These are phyloP conservation scores for Typhlomys cinereus DNA, from an alignment of 2,113 vertebrate genomes.

Conservation along the genomic window DNA sequence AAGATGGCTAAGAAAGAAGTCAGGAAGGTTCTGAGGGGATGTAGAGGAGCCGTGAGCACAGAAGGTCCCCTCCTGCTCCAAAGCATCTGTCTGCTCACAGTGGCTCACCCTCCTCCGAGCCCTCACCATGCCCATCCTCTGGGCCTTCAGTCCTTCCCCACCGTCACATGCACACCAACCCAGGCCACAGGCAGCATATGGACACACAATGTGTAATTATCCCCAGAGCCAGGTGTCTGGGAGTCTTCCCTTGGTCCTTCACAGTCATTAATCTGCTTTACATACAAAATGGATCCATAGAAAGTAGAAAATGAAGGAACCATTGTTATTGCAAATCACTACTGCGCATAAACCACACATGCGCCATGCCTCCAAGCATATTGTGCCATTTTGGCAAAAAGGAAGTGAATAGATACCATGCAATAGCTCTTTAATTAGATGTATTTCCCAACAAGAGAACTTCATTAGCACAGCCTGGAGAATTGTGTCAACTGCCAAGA, in stretches of 20 bases:
- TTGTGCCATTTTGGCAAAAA: neutral
- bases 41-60: neutral
- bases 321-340: neutral
- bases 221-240: conserved; percentile 39
- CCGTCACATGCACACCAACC: neutral
- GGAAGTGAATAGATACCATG: neutral
- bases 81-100: neutral
- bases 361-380: neutral
- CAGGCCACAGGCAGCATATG: conserved; percentile 55
- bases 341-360: neutral
- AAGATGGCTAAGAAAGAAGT: neutral
- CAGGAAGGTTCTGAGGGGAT: neutral
- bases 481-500: neutral
- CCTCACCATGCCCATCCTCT: neutral
- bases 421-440: neutral
- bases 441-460: neutral
- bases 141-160: neutral
- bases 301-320: neutral
- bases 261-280: conserved; percentile 33
- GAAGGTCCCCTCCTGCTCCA: neutral
- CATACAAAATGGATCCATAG: neutral
- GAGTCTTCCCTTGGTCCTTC: neutral
- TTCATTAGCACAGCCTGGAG: neutral
- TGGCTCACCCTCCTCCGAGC: neutral
- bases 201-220: conserved; percentile 58